A percentile compares a stretch with the other conserved stretches of the same genome.
Conservation (phyloP, 1,140 invertebrate genomes). For the Stegodyphus mimosarum region DNA sequence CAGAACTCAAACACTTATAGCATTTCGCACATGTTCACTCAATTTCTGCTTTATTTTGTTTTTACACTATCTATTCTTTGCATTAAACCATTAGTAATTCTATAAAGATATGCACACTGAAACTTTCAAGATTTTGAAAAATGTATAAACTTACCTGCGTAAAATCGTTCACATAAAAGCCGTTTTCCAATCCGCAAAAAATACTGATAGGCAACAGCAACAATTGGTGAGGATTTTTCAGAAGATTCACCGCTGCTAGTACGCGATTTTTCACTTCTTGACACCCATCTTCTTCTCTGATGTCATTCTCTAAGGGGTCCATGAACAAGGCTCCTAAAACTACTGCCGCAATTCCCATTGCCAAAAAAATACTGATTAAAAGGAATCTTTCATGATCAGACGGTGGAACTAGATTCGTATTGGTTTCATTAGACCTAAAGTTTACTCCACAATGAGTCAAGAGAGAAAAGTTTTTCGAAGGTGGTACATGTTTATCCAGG, state of each 20-base stretch:
- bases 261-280: conserved; percentile 79
- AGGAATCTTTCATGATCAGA: conserved; percentile 83
- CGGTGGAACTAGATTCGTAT: conserved; percentile 7
- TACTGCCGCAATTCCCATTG: conserved; percentile 83
- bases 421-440: neutral
- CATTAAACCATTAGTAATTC: no score
- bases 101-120: no score
- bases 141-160: conserved; percentile 78
- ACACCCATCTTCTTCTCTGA: conserved; percentile 71
- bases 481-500: neutral
- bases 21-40: no score
- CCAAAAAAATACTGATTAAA: conserved; percentile 74
- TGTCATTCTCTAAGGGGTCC: conserved; percentile 76
- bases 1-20: no score
- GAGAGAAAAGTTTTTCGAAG: no score
- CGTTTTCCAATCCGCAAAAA: conserved; percentile 97
- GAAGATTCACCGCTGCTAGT: conserved; percentile 86
- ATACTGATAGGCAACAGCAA: conserved; percentile 94
- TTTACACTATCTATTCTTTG: no score
- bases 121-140: no score
- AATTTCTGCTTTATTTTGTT: no score
- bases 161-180: conserved; percentile 93
- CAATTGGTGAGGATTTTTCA: conserved; percentile 86
- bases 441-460: no score
- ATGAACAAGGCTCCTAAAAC: conserved; percentile 84